Base-by-base conservation (phyloP, 2,797 vertebrate species). In the Anguilla anguilla region DNA sequence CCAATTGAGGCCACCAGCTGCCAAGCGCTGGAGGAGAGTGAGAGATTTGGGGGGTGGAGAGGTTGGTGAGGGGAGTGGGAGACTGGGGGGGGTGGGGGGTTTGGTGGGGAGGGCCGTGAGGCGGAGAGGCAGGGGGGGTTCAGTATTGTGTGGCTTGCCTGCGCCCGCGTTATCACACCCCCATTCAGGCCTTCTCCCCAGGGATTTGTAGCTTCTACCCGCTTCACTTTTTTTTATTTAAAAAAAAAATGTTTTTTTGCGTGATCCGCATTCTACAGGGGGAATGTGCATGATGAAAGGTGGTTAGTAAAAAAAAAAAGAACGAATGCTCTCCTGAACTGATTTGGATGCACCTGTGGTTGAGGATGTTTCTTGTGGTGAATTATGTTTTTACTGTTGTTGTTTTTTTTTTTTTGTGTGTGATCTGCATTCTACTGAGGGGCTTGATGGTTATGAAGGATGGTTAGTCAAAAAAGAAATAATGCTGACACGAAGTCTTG, bases 341-440 rank as follows among this genome's bases (percentile, higher is more conserved):
- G 84, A 85, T 90, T 89, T 86, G 87, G 86, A 89, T 84, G 87
- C 57, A 81, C 88, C 88, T 87, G 88, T 89, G 67, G 86, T 88
- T 88, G 84, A 84, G 49, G 79, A 74, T 88, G 89, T 87, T 85
- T 61, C 87, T 74, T 35, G 74, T 84, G 72, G 79, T 25, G 77
- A 87, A 87, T 83, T 74, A 55, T 87, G 25, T 88, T 25, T 17
- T 53, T 55, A 1, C 1, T 55, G 53, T 25, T 46, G 19, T 6
- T 43, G 39, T 43, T 82, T 43, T 13, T 19, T 11, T 19, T 9
- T 7, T 22, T 31, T 19, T 49, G 19, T 19, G 19, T 46, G 39
- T 81, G 31, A 43, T 17, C 39, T 25, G 49, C 81, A 49, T 83
- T 83, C 81, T 74, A 35, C 69, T 51, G 22, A 49, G 43, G 19